Base-by-base conservation (phyloP, 1,140 invertebrate genomes). In the Hyles vespertilio region DNA sequence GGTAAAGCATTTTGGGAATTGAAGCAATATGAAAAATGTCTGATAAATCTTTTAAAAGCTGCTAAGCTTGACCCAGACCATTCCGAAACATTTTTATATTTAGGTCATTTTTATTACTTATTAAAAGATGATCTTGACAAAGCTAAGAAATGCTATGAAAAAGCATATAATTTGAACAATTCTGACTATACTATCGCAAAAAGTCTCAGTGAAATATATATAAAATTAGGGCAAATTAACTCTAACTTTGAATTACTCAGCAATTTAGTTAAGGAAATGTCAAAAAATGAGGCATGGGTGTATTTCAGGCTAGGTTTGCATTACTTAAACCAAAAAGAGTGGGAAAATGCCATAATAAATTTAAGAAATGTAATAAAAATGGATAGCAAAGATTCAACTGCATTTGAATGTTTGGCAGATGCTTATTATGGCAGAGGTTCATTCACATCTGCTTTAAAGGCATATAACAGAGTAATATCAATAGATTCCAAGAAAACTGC, bases 361-460 rank as follows among this genome's bases (percentile, higher is more conserved):
- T 92, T 97, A 54, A 91, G 95, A 69, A 92, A 92, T 73, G 95
- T 95, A 54, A 92, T 97, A 32, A 91, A 95, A 77, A 85, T 91
- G 54, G 93, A 97, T 84, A 90, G 92, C 3, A 89, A 81, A 59
- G 93, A 95, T 79, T 91, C 92, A 89, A 93, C 91, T 67, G 90
- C 93, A 65, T 97, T 95, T 94, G 96, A 98, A 89, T 94, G 94
- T 65, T 89, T 98, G 71, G 97, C 93, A 43, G 97, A 98, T 89
- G 95, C 95, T 2, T 98, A 98, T 86, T 91, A 94, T 62, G 91
- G 92, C 7, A 89, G 96, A 67, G 96, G 96, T 4, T 95, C 96
- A 12, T 95, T 93, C 72, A 94, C 93, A 43, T 96, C 97, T 8
- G 95, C 96, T 10, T 87, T 96, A 57, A 96, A 95, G 80, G 96